Base-by-base conservation (phyloP, 2,888 invertebrate species). In the Elysia crispata region DNA sequence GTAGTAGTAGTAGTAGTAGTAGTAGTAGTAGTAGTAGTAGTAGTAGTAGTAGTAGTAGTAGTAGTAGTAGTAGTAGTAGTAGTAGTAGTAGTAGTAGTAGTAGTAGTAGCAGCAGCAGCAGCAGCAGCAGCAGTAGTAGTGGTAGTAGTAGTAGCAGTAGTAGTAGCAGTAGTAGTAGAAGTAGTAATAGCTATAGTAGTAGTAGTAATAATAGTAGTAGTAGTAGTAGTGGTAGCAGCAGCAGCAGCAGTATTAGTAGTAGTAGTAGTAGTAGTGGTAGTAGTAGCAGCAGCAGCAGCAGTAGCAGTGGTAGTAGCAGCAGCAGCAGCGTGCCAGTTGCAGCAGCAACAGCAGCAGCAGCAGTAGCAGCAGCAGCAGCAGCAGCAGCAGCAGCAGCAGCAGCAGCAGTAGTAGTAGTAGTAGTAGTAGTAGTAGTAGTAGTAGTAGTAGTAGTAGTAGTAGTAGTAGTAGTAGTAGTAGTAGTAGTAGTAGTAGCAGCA, bases 361-460 rank as follows among this genome's bases (percentile, higher is more conserved):
- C 62, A 62, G 62, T 62, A 62, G 62, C 25, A 62, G n/a, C n/a
- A n/a, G n/a, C n/a, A n/a, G n/a, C n/a, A n/a, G n/a, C n/a, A n/a
- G n/a, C n/a, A n/a, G n/a, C n/a, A n/a, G n/a, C n/a, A n/a, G n/a
- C n/a, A 18, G 60, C 49, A 23, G 72, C 72, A n/a, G n/a, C n/a
- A n/a, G n/a, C n/a, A n/a, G n/a, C n/a, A n/a, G 54, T 54, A 54
- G 54, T 54, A 64, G 64, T 64, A 64, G 64, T 64, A 64, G 64
- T 64, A 64, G 64, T 64, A 64, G 64, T 64, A 74, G 64, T 23
- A 64, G 64, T 23, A 64, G 64, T 23, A 64, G 64, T 23, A 74
- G 74, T 74, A 74, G 74, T 74, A 74, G 74, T 74, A 50, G 54
- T 74, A 74, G 76, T 76, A 62, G 76, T 62, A 62, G 76, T 62